Conservation (phyloP, 2,888 invertebrate species). For the Drosophila prolongata region DNA sequence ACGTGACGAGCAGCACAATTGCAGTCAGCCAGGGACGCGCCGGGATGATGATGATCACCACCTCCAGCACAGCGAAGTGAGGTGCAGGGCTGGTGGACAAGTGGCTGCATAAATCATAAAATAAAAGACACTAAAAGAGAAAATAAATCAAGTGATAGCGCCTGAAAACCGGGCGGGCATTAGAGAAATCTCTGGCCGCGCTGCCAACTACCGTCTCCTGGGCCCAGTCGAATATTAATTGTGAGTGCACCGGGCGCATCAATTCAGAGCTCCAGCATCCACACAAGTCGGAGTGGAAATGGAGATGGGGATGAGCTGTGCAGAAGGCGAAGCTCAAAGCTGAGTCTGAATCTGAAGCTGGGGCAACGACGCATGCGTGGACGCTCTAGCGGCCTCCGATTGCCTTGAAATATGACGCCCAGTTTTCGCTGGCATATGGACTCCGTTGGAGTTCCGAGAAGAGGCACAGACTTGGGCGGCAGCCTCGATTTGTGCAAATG, state of each 20-base stretch:
- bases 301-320: background rate
- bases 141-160: constrained; percentile 66
- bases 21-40: constrained; percentile 59
- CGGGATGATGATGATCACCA: constrained; percentile 44
- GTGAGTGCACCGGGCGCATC: constrained; percentile 57
- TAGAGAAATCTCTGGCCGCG: constrained; percentile 59
- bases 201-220: constrained; percentile 25
- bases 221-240: constrained; percentile 64
- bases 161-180: constrained; percentile 59
- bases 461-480: constrained; percentile 30
- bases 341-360: constrained; percentile 51
- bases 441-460: constrained; percentile 53
- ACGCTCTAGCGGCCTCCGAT: constrained; percentile 11
- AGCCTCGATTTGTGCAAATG: constrained; percentile 51
- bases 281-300: constrained; percentile 4
- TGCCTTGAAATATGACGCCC: constrained; percentile 72
- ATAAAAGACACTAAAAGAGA: constrained; percentile 76
- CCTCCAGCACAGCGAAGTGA: background rate
- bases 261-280: constrained; percentile 39
- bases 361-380: constrained; percentile 40
- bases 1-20: constrained; percentile 75
- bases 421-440: constrained; percentile 57
- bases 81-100: background rate
- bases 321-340: background rate
- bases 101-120: constrained; percentile 71